Conservation (phyloP, 1,140 invertebrate species). For the Anoplolepis gracilipes region DNA sequence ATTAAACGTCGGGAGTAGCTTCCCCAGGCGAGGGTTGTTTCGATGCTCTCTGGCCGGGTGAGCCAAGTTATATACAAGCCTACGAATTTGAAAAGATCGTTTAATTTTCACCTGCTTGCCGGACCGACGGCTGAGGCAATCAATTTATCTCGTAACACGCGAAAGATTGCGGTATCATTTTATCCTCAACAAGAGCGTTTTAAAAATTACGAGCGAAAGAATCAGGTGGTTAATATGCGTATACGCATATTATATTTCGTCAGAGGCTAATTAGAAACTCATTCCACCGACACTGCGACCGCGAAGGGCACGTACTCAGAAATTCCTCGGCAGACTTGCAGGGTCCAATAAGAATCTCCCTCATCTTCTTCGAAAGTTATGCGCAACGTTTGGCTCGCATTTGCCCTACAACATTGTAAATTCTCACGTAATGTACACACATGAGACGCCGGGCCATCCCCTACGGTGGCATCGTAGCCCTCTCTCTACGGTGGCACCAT, state of each 20-base stretch:
- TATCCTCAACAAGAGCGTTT: background rate
- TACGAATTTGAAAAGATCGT: constrained; percentile 52
- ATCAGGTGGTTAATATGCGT: background rate
- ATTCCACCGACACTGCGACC: background rate
- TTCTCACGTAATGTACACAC: constrained; percentile 75
- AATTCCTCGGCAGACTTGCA: constrained; percentile 57
- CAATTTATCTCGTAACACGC: background rate
- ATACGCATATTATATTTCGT: too few relatives aligned
- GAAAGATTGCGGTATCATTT: background rate
- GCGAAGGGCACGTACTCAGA: constrained; percentile 2
- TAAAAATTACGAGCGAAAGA: background rate
- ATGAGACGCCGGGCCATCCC: constrained; percentile 70
- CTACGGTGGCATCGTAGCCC: constrained; percentile 70
- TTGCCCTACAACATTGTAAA: constrained; percentile 73
- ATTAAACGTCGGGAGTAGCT: constrained; percentile 84
- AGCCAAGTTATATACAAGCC: constrained; percentile 53
- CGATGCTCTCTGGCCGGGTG: constrained; percentile 37
- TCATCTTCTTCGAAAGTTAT: constrained; percentile 72
- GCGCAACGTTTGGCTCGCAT: constrained; percentile 71
- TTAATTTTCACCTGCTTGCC: constrained; percentile 44
- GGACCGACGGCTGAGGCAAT: background rate
- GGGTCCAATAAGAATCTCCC: constrained; percentile 61
- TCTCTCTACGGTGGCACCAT: constrained; percentile 38
- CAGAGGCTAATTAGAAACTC: constrained; percentile 64
- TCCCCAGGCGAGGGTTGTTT: constrained; percentile 77